These are phyloP conservation scores for Zoanthus sociatus DNA, from an alignment of 92 coral and sea anemone genomes.

Conservation along the genomic window DNA sequence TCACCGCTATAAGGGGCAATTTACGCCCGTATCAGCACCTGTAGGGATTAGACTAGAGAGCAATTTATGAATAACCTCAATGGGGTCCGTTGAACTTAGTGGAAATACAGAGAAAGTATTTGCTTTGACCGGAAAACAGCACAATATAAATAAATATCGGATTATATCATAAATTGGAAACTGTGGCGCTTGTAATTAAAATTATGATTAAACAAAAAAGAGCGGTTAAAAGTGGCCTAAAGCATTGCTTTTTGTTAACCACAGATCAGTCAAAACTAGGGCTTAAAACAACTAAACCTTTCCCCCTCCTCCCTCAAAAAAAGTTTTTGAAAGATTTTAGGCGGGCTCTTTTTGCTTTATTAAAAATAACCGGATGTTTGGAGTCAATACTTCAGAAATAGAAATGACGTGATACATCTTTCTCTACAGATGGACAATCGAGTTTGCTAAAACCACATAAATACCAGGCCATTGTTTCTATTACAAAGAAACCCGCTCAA, in stretches of 20 bases:
- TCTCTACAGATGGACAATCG: background rate
- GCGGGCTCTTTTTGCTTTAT: too few relatives aligned
- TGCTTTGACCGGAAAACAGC: slow-evolving; percentile 5
- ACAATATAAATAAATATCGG: background rate
- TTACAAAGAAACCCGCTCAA: background rate
- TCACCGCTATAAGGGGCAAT: background rate
- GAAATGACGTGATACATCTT: background rate
- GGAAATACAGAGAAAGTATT: background rate
- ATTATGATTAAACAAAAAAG: background rate
- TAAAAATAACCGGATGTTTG: background rate
- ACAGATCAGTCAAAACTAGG: background rate
- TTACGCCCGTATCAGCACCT: slow-evolving; percentile 13
- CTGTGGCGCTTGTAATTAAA: background rate
- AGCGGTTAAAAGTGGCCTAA: background rate
- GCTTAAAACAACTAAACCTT: background rate
- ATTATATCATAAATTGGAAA: background rate
- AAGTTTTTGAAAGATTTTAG: too few relatives aligned
- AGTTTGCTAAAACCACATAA: background rate
- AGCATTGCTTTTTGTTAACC: background rate
- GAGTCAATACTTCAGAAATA: background rate
- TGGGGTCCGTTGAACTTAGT: background rate
- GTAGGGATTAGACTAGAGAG: background rate
- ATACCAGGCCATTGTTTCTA: background rate
- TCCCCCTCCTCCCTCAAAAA: too few relatives aligned
- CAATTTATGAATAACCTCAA: background rate